phyloP scores from a whole-genome alignment of 2,797 vertebrate species.

The Echiichthys vipera region DNA sequence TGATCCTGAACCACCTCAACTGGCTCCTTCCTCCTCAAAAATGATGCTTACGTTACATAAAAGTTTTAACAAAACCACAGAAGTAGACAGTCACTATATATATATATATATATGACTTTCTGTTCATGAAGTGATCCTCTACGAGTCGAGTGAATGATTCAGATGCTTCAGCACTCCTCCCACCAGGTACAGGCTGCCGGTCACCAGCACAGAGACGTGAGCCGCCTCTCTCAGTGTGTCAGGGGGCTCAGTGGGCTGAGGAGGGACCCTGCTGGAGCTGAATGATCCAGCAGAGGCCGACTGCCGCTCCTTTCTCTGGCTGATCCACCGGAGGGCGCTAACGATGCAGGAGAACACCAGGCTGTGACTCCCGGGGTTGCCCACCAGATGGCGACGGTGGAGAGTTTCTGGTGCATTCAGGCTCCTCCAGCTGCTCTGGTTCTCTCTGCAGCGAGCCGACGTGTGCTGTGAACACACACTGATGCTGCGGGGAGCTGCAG shows the following conservation, averaged over 20 bases:
- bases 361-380: conserved; percentile 66
- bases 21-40: too few relatives aligned
- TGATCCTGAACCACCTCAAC: too few relatives aligned
- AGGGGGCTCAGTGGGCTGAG: conserved; percentile 9
- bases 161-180: conserved; percentile 86
- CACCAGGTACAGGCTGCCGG: conserved; percentile 87
- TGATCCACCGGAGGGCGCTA: conserved; percentile 88
- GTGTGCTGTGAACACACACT: conserved; percentile 84
- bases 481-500: conserved; percentile 86
- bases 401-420: conserved; percentile 66
- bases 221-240: conserved; percentile 68
- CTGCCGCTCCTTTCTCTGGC: conserved; percentile 76
- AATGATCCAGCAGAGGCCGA: conserved; percentile 34
- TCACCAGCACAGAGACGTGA: conserved; percentile 83
- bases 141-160: conserved; percentile 61
- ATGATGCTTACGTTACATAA: too few relatives aligned
- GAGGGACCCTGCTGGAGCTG: background rate
- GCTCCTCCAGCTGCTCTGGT: conserved; percentile 83
- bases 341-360: conserved; percentile 87
- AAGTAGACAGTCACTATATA: too few relatives aligned
- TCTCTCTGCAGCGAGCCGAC: conserved; percentile 85
- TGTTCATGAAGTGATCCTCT: too few relatives aligned
- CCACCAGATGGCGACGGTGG: conserved; percentile 67
- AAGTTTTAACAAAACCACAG: too few relatives aligned
- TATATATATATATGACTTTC: too few relatives aligned